Base-by-base conservation (phyloP, 2,888 invertebrate species). In the Orthosia gracilis region DNA sequence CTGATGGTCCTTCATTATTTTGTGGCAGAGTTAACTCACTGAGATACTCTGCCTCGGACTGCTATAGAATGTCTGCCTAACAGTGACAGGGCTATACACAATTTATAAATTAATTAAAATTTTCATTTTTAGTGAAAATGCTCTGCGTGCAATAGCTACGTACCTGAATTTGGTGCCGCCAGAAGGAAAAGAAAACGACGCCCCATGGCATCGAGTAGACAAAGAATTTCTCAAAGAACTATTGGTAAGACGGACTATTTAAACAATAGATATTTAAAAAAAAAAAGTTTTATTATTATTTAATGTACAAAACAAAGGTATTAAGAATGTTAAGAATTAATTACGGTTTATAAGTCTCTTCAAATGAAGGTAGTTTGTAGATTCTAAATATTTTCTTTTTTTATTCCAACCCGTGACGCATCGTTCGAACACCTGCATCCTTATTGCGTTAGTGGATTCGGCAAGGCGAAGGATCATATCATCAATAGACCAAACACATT, bases 121-220 rank as follows among this genome's bases (percentile, higher is more conserved):
- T 31, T 31, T 23, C 13, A 23, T 91, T 89, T n/a, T 59, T 87
- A 97, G 98, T 85, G 97, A 98, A 64, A 98, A 98, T 85, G 96
- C 96, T 3, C 95, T 99, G 11, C 97, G 98, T 83, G 97, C 98
- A 13, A 98, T 99, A 69, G 98, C 99, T 0, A 98, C 98, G 4
- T 98, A 98, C 90, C 94, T 99, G 78, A 98, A 98, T 93, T 96
- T 99, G 58, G 98, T 99, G 9, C 99, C 99, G 0, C 96, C 97
- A 0, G 96, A 97, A 71, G 98, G 97, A 23, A 97, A 98, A 80
- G 97, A 98, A 86, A 92, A 97, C 0, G 97, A 97, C 71, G 97
- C 97, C 59, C 97, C 97, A 40, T 98, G 98, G 98, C 98, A 98
- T 90, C 97, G 98, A 66, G 91, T 98, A n/a, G 98, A 98, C 90